Evolutionary conservation across 2,113 vertebrate genomes (phyloP).

Genomic region (Hemibagrus wyckioides): DNA sequence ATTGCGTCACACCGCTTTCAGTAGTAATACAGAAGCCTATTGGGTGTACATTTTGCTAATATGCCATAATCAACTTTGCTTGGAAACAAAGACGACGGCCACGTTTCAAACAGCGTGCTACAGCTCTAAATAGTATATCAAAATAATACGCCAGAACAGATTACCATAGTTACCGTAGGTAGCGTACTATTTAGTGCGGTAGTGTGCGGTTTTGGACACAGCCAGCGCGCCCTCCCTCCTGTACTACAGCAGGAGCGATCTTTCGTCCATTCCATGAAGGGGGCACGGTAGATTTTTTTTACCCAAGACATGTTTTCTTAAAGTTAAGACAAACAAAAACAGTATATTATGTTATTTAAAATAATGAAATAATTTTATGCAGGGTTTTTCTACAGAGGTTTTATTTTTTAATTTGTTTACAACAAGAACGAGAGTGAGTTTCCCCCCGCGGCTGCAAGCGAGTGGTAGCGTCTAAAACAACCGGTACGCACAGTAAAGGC

Average conservation of each 20-base stretch:
- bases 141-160: neutral
- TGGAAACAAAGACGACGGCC: slow-evolving; percentile 9
- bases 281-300: neutral
- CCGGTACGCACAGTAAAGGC: slow-evolving; percentile 66
- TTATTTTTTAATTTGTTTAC: neutral
- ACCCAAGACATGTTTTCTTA: too few species aligned
- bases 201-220: neutral
- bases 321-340: neutral
- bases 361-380: accelerated
- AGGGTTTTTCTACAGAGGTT: neutral
- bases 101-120: neutral
- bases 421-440: neutral
- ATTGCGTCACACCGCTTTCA: neutral
- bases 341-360: too few species aligned
- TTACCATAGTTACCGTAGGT: neutral
- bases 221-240: neutral
- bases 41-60: neutral
- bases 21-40: neutral
- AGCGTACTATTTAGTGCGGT: neutral
- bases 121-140: neutral
- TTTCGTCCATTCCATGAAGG: neutral
- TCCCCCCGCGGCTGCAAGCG: slow-evolving; percentile 27
- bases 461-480: slow-evolving; percentile 68
- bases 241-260: neutral
- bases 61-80: slow-evolving; percentile 17